phyloP scores from a whole-genome alignment of 2,888 invertebrate species.

The Zootermopsis nevadensis region DNA sequence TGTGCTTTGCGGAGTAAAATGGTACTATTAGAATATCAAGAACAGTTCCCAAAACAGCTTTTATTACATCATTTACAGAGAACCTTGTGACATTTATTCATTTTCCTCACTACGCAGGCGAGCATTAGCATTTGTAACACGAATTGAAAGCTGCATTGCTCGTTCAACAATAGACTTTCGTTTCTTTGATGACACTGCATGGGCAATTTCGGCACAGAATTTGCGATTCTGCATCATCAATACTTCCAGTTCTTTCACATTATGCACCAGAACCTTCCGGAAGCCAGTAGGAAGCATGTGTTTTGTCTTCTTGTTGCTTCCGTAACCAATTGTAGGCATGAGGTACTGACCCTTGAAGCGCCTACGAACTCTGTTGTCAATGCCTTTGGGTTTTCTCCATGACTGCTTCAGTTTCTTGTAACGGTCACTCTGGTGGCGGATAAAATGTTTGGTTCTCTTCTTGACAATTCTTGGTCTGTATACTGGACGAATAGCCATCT shows the following conservation, averaged over 20 bases:
- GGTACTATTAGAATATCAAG: no score
- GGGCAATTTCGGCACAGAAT: conserved; percentile 98
- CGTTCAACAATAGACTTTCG: conserved; percentile 96
- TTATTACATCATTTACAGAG: conserved; percentile 46
- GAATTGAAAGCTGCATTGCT: conserved; percentile 94
- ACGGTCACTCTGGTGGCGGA: conserved; percentile 98
- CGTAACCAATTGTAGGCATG: conserved; percentile 99
- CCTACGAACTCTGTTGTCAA: conserved; percentile 99
- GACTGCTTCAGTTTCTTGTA: conserved; percentile 96
- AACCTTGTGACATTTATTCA: conserved; percentile 76
- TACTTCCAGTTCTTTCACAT: conserved; percentile 93
- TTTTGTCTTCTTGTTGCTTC: conserved; percentile 92
- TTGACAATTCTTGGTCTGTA: conserved; percentile 92
- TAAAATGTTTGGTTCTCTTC: conserved; percentile 98
- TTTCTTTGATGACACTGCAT: conserved; percentile 97
- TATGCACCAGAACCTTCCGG: conserved; percentile 93
- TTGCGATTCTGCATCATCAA: conserved; percentile 99
- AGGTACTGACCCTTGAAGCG: conserved; percentile 98
- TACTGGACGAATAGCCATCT: conserved; percentile 72
- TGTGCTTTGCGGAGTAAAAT: no score
- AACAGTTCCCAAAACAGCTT: no score
- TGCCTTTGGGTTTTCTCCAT: conserved; percentile 99
- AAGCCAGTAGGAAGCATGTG: conserved; percentile 99
- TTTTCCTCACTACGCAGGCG: conserved; percentile 98
- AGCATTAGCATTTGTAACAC: conserved; percentile 96